Percentiles rank a stretch among this genome's conserved stretches.
Conservation (phyloP, 2,797 vertebrate species). For the Ficedula albicollis region DNA sequence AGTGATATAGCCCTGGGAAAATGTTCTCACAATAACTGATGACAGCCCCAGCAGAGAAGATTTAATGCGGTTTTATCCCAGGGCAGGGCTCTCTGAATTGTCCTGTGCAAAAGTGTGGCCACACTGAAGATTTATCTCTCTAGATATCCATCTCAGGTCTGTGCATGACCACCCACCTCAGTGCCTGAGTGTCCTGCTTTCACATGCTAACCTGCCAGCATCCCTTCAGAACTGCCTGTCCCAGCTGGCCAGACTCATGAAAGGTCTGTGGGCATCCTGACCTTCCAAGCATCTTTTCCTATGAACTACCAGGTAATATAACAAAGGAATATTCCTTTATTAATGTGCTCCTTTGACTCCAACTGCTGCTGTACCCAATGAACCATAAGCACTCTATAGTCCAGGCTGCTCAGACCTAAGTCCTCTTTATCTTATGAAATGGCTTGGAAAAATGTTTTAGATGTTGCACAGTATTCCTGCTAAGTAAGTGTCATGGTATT, state of each 20-base stretch:
- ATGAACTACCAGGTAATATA: background rate
- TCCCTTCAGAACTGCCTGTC: background rate
- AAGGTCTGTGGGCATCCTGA: background rate
- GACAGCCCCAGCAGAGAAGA: background rate
- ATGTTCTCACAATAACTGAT: background rate
- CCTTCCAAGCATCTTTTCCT: background rate
- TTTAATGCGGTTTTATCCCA: background rate
- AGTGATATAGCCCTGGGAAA: background rate
- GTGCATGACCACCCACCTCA: background rate
- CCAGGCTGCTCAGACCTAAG: background rate
- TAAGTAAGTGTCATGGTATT: background rate
- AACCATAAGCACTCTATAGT: background rate
- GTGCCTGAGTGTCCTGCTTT: background rate
- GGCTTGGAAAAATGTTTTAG: background rate
- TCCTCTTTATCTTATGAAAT: background rate
- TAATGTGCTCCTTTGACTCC: background rate
- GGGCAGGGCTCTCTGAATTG: background rate
- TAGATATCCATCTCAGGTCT: background rate
- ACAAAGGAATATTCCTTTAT: background rate
- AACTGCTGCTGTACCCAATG: background rate
- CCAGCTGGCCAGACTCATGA: fast-evolving
- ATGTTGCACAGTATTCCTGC: background rate
- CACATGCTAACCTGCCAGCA: background rate
- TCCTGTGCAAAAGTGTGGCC: background rate
- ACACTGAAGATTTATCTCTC: background rate